Conservation (phyloP, 2,797 vertebrate species). For the Brotula barbata region DNA sequence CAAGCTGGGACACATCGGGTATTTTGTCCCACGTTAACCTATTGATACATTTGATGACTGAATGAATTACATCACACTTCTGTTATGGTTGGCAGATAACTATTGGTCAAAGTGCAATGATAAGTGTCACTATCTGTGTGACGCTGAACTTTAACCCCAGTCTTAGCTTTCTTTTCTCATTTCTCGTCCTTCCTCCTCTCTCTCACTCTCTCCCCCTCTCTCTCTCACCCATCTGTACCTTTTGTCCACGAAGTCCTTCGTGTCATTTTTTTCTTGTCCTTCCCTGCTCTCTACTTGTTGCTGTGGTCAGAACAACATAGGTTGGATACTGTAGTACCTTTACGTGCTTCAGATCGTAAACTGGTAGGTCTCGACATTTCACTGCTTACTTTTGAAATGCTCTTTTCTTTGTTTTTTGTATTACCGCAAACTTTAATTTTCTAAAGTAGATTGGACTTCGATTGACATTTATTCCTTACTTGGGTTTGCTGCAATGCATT, state of each 20-base stretch:
- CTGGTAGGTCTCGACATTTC: slow-evolving; percentile 40
- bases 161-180: not conserved
- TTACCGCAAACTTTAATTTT: not conserved
- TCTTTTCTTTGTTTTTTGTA: not conserved
- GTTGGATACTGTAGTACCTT: slow-evolving; percentile 13
- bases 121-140: slow-evolving; percentile 6
- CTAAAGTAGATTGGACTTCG: not conserved
- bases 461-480: slow-evolving; percentile 15
- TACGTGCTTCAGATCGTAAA: slow-evolving; percentile 8
- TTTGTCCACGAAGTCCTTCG: slow-evolving; percentile 18
- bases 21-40: not conserved
- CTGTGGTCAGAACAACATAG: not conserved
- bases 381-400: not conserved
- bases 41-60: not conserved
- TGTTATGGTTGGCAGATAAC: not conserved
- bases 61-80: not conserved
- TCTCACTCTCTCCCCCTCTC: not conserved
- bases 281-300: slow-evolving; percentile 10
- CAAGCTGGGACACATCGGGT: not conserved
- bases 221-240: slow-evolving; percentile 1
- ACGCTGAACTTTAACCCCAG: slow-evolving; percentile 49
- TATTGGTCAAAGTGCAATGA: slow-evolving; percentile 29
- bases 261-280: slow-evolving; percentile 33
- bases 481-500: not conserved
- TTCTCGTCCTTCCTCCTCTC: not conserved